These are phyloP conservation scores for Yponomeuta sedellus DNA, from an alignment of 2,888 invertebrate species.

Conservation along the genomic window DNA sequence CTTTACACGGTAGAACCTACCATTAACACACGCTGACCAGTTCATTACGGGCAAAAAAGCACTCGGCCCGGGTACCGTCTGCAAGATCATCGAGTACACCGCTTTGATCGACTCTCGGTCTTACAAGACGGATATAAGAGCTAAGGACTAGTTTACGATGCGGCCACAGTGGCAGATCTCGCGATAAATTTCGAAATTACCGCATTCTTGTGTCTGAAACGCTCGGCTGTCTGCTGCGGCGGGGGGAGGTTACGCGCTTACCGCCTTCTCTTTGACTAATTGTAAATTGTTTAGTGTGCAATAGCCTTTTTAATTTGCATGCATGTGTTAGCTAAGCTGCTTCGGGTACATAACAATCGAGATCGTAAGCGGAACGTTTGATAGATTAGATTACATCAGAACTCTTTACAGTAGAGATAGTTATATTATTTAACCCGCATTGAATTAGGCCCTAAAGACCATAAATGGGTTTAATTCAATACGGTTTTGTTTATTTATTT, in stretches of 20 bases:
- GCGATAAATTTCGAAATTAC: constrained; percentile 26
- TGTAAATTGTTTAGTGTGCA: neutral
- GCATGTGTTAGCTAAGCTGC: neutral
- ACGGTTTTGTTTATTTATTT: too few relatives aligned
- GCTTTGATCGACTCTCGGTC: neutral
- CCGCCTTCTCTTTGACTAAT: constrained; percentile 3
- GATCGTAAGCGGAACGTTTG: too few relatives aligned
- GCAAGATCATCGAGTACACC: neutral
- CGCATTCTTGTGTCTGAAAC: constrained; percentile 13
- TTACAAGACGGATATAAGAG: neutral
- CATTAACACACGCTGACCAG: constrained; percentile 20
- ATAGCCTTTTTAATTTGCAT: neutral
- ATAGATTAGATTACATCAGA: too few relatives aligned
- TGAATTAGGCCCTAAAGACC: too few relatives aligned
- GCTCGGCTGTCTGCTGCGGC: neutral
- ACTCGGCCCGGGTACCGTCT: neutral
- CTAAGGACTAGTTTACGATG: neutral
- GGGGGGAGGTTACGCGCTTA: neutral
- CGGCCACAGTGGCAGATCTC: constrained; percentile 15
- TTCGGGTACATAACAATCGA: neutral
- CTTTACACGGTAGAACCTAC: neutral
- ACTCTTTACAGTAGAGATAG: too few relatives aligned
- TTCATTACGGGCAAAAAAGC: constrained; percentile 22
- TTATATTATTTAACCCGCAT: too few relatives aligned
- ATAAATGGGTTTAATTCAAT: too few relatives aligned